These are phyloP conservation scores for Leptopilina myrica DNA, from an alignment of 2,888 invertebrate genomes.

Conservation along the genomic window DNA sequence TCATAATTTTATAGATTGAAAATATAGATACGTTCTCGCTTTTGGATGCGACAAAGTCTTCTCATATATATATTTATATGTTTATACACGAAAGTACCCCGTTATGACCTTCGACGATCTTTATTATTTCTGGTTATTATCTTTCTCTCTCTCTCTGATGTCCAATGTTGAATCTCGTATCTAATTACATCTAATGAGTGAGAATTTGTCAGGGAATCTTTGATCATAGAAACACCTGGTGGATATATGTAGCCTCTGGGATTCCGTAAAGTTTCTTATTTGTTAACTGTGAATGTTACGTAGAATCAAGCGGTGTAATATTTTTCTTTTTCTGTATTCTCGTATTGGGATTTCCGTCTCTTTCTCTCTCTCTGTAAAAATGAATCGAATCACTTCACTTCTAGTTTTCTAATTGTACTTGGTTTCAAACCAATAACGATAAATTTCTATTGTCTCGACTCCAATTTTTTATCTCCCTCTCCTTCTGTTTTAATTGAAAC, in stretches of 20 bases:
- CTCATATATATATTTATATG: not conserved
- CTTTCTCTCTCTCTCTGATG: not conserved
- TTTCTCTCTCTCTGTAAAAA: constrained; percentile 8
- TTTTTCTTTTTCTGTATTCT: not conserved
- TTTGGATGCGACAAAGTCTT: constrained; percentile 39
- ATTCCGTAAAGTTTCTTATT: constrained; percentile 35
- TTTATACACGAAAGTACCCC: constrained; percentile 7
- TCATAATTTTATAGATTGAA: constrained; percentile 64
- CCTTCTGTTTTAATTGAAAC: not conserved
- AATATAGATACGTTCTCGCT: constrained; percentile 55
- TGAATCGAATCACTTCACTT: too few relatives aligned
- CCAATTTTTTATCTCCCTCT: constrained; percentile 7
- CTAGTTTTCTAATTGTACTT: constrained; percentile 14
- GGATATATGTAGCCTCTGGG: not conserved
- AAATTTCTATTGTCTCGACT: constrained; percentile 27
- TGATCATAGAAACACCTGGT: constrained; percentile 43
- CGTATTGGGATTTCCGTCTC: not conserved
- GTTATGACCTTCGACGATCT: constrained; percentile 36
- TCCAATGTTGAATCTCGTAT: constrained; percentile 39
- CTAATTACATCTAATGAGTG: constrained; percentile 41
- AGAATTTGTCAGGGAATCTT: constrained; percentile 44
- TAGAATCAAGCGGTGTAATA: constrained; percentile 20
- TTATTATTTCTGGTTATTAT: constrained; percentile 40
- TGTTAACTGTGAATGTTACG: constrained; percentile 8
- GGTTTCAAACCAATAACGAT: constrained; percentile 34